Evolutionary conservation across 2,113 vertebrate species (phyloP), one percentile per base, ranked within the genome.

Genomic region (Corythoichthys haematopterus): DNA sequence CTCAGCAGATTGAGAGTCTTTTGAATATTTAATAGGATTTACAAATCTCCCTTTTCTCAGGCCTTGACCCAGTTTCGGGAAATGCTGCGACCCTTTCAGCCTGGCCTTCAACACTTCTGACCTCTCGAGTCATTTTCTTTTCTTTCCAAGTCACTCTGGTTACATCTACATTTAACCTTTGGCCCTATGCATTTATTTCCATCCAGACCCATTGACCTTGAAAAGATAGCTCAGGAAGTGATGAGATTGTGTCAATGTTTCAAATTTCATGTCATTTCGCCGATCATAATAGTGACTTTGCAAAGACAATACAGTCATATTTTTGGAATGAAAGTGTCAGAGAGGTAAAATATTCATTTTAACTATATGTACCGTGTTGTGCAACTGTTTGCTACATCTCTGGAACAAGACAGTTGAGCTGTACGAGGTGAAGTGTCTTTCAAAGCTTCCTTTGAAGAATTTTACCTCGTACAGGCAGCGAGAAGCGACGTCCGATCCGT

Each of bases 161-260:
- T 84, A 57, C 76, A 56, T 65, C 58, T 45, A 57, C 20, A 70
- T 70, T 69, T 46, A 71, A 80, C 82, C 80, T 80, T 66, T 65
- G 37, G 46, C 59, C 74, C 37, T 35, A 12, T 33, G 13, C 15
- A 64, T 52, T 72, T 53, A 35, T 9, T 71, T 46, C 60, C 12
- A 46, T 62, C 60, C 65, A 57, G 40, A 56, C 71, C 82, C 73
- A 14, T 28, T 59, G 74, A 75, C 70, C 75, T 14, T n/a, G 11
- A 12, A 33, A 43, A n/a, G n/a, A 75, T 65, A 16, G 56, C 38
- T 57, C 63, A 62, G 65, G 74, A 76, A 35, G 53, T 53, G 12
- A 57, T 57, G 66, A 69, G 47, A 48, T 75, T 66, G 37, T 43
- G 58, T 60, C 1, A 12, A 8, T 36, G 15, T 40, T 28, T 28